Base-by-base conservation (phyloP, 2,888 invertebrate genomes). In the Scelioninae gen. 1 region DNA sequence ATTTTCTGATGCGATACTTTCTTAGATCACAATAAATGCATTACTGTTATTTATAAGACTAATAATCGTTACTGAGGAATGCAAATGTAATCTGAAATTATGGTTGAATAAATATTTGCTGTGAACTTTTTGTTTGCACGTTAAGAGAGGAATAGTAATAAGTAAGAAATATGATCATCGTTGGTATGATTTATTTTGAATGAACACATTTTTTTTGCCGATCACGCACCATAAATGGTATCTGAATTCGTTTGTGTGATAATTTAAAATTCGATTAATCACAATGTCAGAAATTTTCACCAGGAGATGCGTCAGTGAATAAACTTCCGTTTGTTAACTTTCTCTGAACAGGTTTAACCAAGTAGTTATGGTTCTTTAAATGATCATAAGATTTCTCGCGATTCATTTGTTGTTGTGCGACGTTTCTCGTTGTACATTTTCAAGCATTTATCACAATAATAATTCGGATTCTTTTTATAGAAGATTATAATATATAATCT, bases 321-420 rank as follows among this genome's bases (percentile, higher is more conserved):
- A 72, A 85, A 79, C 75, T 77, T 81, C 76, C 72, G 72, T 75
- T 53, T 65, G 82, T 76, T 74, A 74, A 83, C 85, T 83, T 85
- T 84, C 83, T 75, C 85, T 55, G 63, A 69, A 84, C 80, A 75
- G 82, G 84, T 84, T 82, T 78, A 75, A 84, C 71, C 62, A 75
- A 79, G 75, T 56, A 66, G 65, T 55, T 32, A 68, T 55, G 43
- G 45, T 75, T 71, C 63, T 47, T 16, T 76, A 68, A 68, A 53
- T 56, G 23, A 23, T 68, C 58, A 62, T 56, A 47, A 66, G 72
- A 68, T 56, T 58, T 80, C 68, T 62, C 65, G 51, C 32, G 77
- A 66, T 71, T 55, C 65, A 45, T 58, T 58, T 51, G 49, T 58
- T 51, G 49, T 23, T 66, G 51, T n/a, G 43, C 4, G 23, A 23